Evolutionary conservation across 1,140 invertebrate genomes (phyloP), one percentile per base, ranked within the genome.

Genomic region (Zaprionus vittiger): DNA sequence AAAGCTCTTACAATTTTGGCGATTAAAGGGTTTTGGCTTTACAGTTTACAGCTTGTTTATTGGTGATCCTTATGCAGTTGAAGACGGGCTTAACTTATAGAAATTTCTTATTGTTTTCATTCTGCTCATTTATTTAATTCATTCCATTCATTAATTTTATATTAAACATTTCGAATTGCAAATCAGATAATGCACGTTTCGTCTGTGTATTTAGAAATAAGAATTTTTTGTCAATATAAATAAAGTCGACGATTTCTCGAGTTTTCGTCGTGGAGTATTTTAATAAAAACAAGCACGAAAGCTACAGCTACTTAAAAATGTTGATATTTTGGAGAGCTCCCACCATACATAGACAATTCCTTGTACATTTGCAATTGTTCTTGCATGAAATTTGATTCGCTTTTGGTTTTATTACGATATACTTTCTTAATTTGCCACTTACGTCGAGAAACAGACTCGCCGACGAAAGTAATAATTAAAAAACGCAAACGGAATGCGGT

Each of bases 381-480:
- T 34, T 59, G 61, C 61, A 41, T 63, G 37, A 68, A 63, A 64
- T 74, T 74, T 63, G 63, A 66, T 66, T 73, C 24, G 34, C 11
- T 44, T 60, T 22, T 60, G 38, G 44, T 26, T 41, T 54, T 34
- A 47, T 59, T 68, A 41, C 54, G 70, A 41, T 12, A 59, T 74
- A 60, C 68, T 54, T 77, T 74, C 71, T 59, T 77, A 68, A 77
- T 68, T 74, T 57, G 41, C 41, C 70, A 77, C 64, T 68, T 67
- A 68, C 55, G 38, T 20, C 24, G 60, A 54, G 54, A 38, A 69
- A 63, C 37, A n/a, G 41, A 57, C 38, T 61, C 7, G 66, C 38
- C 49, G 41, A 47, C 41, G n/a, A 47, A 71, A 70, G 47, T 56
- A 69, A 69, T 74, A 69, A 69, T 69, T 63, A 74, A 73, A 60